A percentile compares a stretch with the other conserved stretches of the same genome.
phyloP scores from a whole-genome alignment of 2,888 invertebrate species.

The Drosophila borealis region DNA sequence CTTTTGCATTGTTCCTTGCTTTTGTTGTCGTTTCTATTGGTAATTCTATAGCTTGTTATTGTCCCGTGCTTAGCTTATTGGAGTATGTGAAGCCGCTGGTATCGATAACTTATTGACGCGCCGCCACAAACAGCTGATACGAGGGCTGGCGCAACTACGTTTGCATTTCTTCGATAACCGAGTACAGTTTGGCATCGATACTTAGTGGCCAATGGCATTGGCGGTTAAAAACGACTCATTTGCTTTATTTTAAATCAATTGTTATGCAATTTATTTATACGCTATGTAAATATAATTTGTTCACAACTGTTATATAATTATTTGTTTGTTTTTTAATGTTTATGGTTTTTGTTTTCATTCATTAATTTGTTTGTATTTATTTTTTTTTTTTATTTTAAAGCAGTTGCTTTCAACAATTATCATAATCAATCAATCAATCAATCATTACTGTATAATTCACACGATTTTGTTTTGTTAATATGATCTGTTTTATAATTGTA shows the following conservation, averaged over 20 bases:
- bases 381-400: slow-evolving; percentile 72
- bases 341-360: slow-evolving; percentile 24
- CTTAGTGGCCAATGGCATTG: background rate
- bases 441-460: slow-evolving; percentile 64
- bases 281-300: slow-evolving; percentile 77
- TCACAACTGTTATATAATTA: slow-evolving; percentile 79
- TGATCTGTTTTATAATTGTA: slow-evolving; percentile 60
- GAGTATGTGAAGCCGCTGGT: slow-evolving; percentile 3
- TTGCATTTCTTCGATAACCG: background rate
- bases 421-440: slow-evolving; percentile 38
- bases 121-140: slow-evolving; percentile 39
- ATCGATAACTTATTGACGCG: slow-evolving; percentile 22
- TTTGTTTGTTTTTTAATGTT: slow-evolving; percentile 38
- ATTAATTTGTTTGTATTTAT: slow-evolving; percentile 19
- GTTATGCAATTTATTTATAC: slow-evolving; percentile 81
- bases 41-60: slow-evolving; percentile 34
- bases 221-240: slow-evolving; percentile 3
- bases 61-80: slow-evolving; percentile 32
- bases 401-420: slow-evolving; percentile 70
- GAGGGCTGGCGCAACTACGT: slow-evolving; percentile 9
- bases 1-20: slow-evolving; percentile 38
- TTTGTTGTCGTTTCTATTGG: background rate
- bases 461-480: slow-evolving; percentile 44
- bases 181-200: background rate
- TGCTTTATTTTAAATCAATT: slow-evolving; percentile 73